Conservation (phyloP, 2,888 invertebrate genomes). For the Drosophila robusta region DNA sequence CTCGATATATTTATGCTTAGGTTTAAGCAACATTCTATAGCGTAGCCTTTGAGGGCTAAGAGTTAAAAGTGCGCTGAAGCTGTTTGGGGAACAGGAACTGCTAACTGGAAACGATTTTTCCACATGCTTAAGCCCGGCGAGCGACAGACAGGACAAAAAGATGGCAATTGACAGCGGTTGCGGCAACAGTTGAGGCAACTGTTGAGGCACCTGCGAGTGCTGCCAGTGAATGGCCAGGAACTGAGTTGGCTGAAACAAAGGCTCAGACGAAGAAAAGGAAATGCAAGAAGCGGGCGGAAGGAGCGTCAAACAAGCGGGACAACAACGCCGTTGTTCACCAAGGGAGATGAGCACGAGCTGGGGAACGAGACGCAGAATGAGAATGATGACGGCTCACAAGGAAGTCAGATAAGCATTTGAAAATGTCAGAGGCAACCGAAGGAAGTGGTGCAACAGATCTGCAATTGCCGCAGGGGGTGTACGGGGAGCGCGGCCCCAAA, state of each 20-base stretch:
- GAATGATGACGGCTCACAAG: constrained; percentile 39
- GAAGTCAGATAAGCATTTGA: constrained; percentile 74
- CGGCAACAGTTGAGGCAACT: constrained; percentile 39
- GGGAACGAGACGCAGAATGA: not conserved
- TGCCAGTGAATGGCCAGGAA: constrained; percentile 16
- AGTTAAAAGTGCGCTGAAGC: constrained; percentile 1
- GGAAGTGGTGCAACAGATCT: constrained; percentile 44
- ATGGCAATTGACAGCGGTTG: constrained; percentile 69
- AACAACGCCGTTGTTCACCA: not conserved
- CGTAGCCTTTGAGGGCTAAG: not conserved
- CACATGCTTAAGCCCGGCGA: constrained; percentile 65
- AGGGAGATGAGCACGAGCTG: not conserved
- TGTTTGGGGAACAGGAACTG: constrained; percentile 50
- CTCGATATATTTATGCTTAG: no score
- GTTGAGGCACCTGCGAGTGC: not conserved
- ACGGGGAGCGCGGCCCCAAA: not conserved
- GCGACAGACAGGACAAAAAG: constrained; percentile 44
- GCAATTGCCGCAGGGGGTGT: constrained; percentile 15
- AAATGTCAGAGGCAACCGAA: constrained; percentile 57
- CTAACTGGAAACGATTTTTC: constrained; percentile 80
- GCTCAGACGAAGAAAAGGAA: constrained; percentile 22
- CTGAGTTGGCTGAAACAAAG: constrained; percentile 48
- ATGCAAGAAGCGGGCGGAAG: constrained; percentile 6
- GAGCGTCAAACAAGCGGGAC: constrained; percentile 3
- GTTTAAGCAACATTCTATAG: no score